A percentile compares a stretch with the other conserved stretches of the same genome.
phyloP scores from a whole-genome alignment of 2,888 invertebrate species.

The Drosophila greeni region DNA sequence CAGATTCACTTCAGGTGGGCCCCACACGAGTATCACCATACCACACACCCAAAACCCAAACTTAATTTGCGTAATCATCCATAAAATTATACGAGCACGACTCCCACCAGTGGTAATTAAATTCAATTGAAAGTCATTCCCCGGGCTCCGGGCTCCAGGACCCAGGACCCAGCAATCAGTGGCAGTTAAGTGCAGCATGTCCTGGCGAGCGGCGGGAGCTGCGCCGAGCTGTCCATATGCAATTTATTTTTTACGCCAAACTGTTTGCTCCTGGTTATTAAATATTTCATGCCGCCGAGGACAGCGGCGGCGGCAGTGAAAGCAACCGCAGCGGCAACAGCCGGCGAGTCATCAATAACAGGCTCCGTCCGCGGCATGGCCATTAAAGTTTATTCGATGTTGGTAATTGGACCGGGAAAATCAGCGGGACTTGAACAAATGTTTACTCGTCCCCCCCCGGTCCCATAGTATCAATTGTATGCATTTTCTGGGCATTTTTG shows the following conservation, averaged over 20 bases:
- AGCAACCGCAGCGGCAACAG: conserved; percentile 21
- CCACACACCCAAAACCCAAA: conserved; percentile 35
- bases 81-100: conserved; percentile 37
- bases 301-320: conserved; percentile 29
- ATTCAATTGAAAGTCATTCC: conserved; percentile 64
- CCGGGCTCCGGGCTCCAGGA: conserved; percentile 12
- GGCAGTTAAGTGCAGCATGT: conserved; percentile 42
- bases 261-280: conserved; percentile 50
- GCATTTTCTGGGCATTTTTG: conserved; percentile 14
- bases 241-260: conserved; percentile 49
- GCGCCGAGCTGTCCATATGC: conserved; percentile 37
- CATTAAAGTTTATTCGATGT: conserved; percentile 57
- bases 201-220: conserved; percentile 12
- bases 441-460: conserved; percentile 14
- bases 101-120: conserved; percentile 50
- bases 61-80: conserved; percentile 53
- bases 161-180: conserved; percentile 25
- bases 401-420: conserved; percentile 52
- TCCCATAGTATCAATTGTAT: conserved; percentile 15
- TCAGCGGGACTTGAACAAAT: conserved; percentile 25
- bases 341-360: conserved; percentile 34
- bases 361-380: conserved; percentile 39
- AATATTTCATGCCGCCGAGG: conserved; percentile 56
- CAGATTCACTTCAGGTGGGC: conserved; percentile 7
- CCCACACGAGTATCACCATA: conserved; percentile 14